Percentiles rank a stretch among this genome's conserved stretches.
phyloP scores from a whole-genome alignment of 2,888 invertebrate genomes.

The Nephrotoma appendiculata region DNA sequence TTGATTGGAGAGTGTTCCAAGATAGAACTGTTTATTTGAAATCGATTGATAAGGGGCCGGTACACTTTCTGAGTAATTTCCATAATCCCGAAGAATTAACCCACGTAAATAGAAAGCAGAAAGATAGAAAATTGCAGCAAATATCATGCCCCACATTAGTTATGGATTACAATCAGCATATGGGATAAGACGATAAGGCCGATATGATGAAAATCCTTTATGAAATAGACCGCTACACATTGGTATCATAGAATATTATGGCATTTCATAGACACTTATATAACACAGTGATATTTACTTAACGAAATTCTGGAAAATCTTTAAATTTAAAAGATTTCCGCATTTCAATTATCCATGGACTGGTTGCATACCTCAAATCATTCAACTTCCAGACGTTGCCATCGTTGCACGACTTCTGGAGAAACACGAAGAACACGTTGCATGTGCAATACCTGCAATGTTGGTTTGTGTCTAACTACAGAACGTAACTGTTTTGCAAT shows the following conservation, averaged over 20 bases:
- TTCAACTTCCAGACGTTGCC: too few species aligned
- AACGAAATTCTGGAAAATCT: too few species aligned
- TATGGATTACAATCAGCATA: slow-evolving; percentile 5
- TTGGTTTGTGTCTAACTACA: too few species aligned
- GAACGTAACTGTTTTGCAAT: too few species aligned
- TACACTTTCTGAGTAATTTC: neutral
- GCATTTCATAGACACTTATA: too few species aligned
- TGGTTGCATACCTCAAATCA: too few species aligned
- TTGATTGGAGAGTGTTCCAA: neutral
- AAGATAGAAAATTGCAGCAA: neutral
- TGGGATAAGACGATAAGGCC: slow-evolving; percentile 7
- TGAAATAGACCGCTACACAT: slow-evolving; percentile 7
- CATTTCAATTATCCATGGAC: too few species aligned
- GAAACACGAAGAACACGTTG: too few species aligned
- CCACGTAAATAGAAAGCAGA: neutral
- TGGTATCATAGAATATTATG: slow-evolving; percentile 9
- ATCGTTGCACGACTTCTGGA: too few species aligned
- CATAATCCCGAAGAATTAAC: neutral
- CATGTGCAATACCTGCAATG: too few species aligned
- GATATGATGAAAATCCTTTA: slow-evolving; percentile 7
- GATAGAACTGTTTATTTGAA: neutral
- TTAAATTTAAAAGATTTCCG: too few species aligned
- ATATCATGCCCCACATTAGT: slow-evolving; percentile 3
- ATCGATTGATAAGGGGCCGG: neutral
- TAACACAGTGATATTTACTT: too few species aligned